Percentiles rank a stretch among this genome's conserved stretches.
Conservation (phyloP, 1,140 invertebrate species). For the roundworm (Caenorhabditis elegans) region DNA sequence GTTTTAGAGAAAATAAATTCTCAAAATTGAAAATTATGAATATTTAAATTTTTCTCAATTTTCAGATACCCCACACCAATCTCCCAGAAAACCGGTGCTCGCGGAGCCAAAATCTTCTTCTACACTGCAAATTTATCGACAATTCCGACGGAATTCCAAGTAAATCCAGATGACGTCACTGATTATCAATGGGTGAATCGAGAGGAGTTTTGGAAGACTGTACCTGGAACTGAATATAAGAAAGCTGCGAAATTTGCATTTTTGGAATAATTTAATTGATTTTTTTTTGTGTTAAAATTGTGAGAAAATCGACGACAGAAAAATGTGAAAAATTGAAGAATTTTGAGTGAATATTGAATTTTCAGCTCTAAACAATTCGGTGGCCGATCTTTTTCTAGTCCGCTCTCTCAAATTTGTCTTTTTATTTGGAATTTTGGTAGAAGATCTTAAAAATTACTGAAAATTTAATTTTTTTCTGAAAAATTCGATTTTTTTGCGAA, state of each 20-base stretch:
- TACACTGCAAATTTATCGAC: slow-evolving; percentile 47
- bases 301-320: no score
- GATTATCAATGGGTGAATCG: slow-evolving; percentile 55
- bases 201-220: slow-evolving; percentile 47
- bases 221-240: slow-evolving; percentile 34
- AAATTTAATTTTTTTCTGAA: no score
- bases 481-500: no score
- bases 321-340: no score
- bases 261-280: slow-evolving; percentile 39
- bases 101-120: slow-evolving; percentile 55
- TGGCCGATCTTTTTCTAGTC: no score
- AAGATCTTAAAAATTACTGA: no score
- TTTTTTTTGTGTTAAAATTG: no score
- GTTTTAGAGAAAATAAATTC: no score
- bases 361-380: no score
- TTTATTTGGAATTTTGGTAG: no score
- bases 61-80: slow-evolving; percentile 35
- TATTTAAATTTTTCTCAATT: not conserved
- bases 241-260: slow-evolving; percentile 4
- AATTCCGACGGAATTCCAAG: slow-evolving; percentile 27
- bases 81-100: not conserved
- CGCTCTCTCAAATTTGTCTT: no score
- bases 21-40: not conserved
- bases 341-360: no score
- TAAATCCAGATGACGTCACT: slow-evolving; percentile 26